Percentiles rank a stretch among this genome's conserved stretches.
These are phyloP conservation scores for Callospermophilus lateralis DNA, from an alignment of 2,113 vertebrate species.

Conservation along the genomic window DNA sequence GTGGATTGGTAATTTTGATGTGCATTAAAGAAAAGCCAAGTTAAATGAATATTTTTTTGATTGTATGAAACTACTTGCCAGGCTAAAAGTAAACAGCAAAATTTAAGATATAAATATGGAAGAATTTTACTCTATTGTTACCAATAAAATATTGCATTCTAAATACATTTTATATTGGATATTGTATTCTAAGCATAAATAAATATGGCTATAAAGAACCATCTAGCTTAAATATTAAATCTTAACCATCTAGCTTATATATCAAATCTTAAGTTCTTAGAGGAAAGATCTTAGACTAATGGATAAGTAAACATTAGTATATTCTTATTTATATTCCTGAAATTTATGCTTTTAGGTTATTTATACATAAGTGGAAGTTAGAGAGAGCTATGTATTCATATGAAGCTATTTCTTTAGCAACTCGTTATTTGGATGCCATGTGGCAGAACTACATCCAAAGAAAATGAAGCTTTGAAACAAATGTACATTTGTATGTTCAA, in stretches of 20 bases:
- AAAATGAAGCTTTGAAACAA: not conserved
- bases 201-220: not conserved
- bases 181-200: not conserved
- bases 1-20: not conserved
- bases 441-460: not conserved
- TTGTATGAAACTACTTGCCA: not conserved
- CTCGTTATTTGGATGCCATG: not conserved
- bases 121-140: not conserved
- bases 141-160: slow-evolving; percentile 4
- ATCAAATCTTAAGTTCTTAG: slow-evolving; percentile 2
- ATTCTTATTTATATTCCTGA: not conserved
- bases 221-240: slow-evolving; percentile 1
- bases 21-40: not conserved
- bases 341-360: not conserved
- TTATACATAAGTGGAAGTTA: not conserved
- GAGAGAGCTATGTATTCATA: not conserved
- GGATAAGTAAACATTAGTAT: not conserved
- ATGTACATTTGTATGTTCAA: not conserved
- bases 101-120: not conserved
- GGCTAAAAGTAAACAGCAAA: not conserved
- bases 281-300: not conserved
- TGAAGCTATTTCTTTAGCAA: slow-evolving; percentile 9
- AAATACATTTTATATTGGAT: not conserved
- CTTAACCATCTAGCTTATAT: not conserved
- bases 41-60: not conserved